These are phyloP conservation scores for Hartigia nigra DNA, from an alignment of 2,888 invertebrate species.

Conservation along the genomic window DNA sequence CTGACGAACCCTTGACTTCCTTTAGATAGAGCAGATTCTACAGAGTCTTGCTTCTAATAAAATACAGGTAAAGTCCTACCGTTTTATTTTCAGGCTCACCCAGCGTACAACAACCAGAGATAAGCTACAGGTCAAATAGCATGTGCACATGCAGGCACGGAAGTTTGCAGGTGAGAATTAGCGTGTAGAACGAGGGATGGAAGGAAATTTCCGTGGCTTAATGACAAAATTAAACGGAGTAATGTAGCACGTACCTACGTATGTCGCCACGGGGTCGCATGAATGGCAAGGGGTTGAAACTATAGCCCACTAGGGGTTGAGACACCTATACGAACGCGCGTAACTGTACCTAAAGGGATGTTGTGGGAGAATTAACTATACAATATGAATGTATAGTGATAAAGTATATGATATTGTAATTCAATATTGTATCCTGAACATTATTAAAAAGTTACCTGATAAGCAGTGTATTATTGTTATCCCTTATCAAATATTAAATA, in stretches of 20 bases:
- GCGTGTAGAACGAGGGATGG: slow-evolving; percentile 13
- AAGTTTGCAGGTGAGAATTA: background rate
- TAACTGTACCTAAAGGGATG: background rate
- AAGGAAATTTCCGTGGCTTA: slow-evolving; percentile 46
- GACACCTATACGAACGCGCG: background rate
- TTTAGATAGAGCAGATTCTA: background rate
- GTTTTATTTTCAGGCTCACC: background rate
- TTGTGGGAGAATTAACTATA: background rate
- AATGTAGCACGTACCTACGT: slow-evolving; percentile 23
- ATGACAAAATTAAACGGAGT: slow-evolving; percentile 50
- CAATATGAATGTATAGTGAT: background rate
- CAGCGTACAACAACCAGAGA: background rate
- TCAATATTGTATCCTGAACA: background rate
- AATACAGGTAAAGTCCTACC: background rate
- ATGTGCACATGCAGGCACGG: background rate
- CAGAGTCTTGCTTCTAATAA: background rate
- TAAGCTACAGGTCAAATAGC: background rate
- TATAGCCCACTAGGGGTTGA: background rate
- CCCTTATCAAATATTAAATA: background rate
- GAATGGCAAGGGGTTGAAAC: background rate
- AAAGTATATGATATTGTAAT: background rate
- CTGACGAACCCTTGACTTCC: background rate
- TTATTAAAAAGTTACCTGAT: background rate
- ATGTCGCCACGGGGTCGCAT: background rate
- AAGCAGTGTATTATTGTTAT: background rate